phyloP scores from a whole-genome alignment of 2,797 vertebrate species.

The Petrocephalus sullivani region DNA sequence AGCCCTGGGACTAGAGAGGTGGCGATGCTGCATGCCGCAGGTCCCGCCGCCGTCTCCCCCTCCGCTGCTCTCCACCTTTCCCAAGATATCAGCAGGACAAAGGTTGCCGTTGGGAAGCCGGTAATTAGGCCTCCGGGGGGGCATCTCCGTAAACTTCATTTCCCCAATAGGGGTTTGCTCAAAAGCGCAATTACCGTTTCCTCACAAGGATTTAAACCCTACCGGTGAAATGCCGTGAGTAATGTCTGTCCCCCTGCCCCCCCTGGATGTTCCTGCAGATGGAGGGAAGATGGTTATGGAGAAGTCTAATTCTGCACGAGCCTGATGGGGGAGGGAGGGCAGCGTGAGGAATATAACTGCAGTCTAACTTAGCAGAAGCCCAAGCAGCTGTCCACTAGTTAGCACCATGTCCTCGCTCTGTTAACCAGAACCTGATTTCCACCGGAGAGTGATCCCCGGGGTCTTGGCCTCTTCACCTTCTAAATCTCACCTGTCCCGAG shows the following conservation, averaged over 20 bases:
- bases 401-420: not conserved
- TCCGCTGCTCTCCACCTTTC: not conserved
- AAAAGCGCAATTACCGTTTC: not conserved
- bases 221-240: not conserved
- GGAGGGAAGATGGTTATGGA: not conserved
- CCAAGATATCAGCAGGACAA: not conserved
- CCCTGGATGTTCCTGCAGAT: not conserved
- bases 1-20: not conserved
- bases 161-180: not conserved
- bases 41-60: not conserved
- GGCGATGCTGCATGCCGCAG: not conserved
- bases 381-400: not conserved
- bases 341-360: not conserved
- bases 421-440: not conserved
- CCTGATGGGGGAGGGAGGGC: not conserved
- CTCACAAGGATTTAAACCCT: not conserved
- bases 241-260: not conserved
- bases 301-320: not conserved
- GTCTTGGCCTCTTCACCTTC: not conserved
- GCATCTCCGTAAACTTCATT: not conserved
- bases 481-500: not conserved
- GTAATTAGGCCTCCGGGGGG: conserved; percentile 1
- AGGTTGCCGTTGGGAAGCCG: not conserved
- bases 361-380: not conserved
- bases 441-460: not conserved